These are phyloP conservation scores for Venustaconcha ellipsiformis DNA, from an alignment of 1,140 invertebrate genomes.

Conservation along the genomic window DNA sequence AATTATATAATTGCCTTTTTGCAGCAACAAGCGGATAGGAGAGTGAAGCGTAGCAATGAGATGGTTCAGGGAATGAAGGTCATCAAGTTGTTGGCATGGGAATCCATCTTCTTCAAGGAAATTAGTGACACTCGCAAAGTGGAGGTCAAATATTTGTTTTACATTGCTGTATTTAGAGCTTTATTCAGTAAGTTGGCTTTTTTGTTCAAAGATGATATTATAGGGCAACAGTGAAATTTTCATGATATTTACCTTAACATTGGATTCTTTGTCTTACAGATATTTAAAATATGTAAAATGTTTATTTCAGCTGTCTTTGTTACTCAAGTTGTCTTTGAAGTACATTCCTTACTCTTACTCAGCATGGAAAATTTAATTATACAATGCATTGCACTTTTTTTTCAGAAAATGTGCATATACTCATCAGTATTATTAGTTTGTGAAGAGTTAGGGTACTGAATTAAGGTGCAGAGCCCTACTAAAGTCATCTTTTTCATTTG, in stretches of 20 bases:
- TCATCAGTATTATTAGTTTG: no score
- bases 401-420: no score
- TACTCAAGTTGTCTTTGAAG: no score
- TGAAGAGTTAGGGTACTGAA: no score
- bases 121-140: conserved; percentile 77
- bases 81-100: conserved; percentile 87
- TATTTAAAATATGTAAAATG: no score
- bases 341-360: no score
- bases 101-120: conserved; percentile 78
- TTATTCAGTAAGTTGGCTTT: conserved; percentile 50
- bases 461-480: no score
- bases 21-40: conserved; percentile 73
- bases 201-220: background rate
- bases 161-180: conserved; percentile 80
- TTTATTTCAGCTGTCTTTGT: no score
- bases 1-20: background rate
- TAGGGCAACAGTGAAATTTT: background rate
- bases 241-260: background rate
- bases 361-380: no score
- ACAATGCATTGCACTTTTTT: no score
- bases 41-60: conserved; percentile 82
- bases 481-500: no score
- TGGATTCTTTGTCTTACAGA: no score
- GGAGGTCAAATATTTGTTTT: conserved; percentile 80
- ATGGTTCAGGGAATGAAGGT: conserved; percentile 84